A percentile compares a stretch with the other conserved stretches of the same genome.
Conservation (phyloP, 2,113 vertebrate species). For the Sander lucioperca region DNA sequence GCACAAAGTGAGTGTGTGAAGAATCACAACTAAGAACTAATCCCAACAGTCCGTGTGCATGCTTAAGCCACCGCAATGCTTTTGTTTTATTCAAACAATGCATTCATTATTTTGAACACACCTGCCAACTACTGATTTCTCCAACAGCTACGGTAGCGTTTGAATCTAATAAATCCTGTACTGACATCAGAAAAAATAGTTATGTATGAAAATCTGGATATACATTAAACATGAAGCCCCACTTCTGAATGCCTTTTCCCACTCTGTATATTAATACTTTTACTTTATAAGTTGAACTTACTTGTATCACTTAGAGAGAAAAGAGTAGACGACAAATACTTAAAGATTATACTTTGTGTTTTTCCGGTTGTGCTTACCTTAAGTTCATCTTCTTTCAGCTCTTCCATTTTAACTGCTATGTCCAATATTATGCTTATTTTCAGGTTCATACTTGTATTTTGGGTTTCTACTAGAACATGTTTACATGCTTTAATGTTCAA, state of each 20-base stretch:
- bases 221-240: no score
- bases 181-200: background rate
- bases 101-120: background rate
- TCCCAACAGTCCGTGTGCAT: slow-evolving; percentile 20
- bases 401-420: no score
- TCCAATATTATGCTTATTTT: no score
- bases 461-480: no score
- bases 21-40: slow-evolving; percentile 12
- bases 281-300: background rate
- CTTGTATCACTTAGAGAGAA: no score
- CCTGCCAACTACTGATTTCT: slow-evolving; percentile 1
- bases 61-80: background rate
- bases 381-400: no score
- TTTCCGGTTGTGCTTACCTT: background rate
- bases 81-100: background rate
- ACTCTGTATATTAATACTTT: background rate
- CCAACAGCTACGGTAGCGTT: background rate
- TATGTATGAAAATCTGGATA: background rate
- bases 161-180: background rate
- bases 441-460: no score
- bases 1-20: slow-evolving; percentile 17
- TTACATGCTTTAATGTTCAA: no score
- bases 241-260: no score
- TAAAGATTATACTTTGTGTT: background rate
- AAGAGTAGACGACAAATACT: no score